Evolutionary conservation across 2,797 vertebrate genomes (phyloP), one percentile per base, ranked within the genome.

Genomic region (Dallia pectoralis): DNA sequence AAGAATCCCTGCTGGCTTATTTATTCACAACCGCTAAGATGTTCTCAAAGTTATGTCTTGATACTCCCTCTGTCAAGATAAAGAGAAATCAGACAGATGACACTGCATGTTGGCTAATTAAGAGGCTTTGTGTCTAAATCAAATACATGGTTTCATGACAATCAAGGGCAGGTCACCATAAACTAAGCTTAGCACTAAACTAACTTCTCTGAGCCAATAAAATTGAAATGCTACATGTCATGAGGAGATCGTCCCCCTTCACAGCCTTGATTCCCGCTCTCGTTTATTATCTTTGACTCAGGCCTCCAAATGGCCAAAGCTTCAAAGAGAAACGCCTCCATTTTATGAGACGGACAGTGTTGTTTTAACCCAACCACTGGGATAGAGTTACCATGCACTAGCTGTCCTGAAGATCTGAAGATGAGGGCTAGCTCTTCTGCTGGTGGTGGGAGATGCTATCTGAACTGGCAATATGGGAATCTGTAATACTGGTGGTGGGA

Each of bases 301-400:
- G 84, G 81, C 65, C 67, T 85, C 72, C 80, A 86, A 87, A 80
- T 78, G 83, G 83, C 73, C 79, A 83, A 80, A 81, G 79, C 85
- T 77, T 91, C 88, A 85, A 89, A 77, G 82, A 74, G 78, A 87
- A 84, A 67, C 71, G 77, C 59, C 82, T 74, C 69, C 33, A 73
- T 73, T 91, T 92, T 90, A 91, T 70, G 77, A 88, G 85, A 80
- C 84, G 82, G 81, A 77, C 76, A 79, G 85, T 90, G 89, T 91
- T 92, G 83, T 89, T 91, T 88, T 89, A 89, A 87, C 87, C 87
- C 88, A 86, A 87, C 78, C 87, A 82, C 36, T 33, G 77, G 76
- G 89, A 87, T 89, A 85, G 85, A 89, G 89, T 89, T 88, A 87
- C 85, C 69, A 27, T 76, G 67, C 11, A 72, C 82, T 73, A 85